Conservation (phyloP, 2,113 vertebrate genomes). For the Capreolus pygargus region DNA sequence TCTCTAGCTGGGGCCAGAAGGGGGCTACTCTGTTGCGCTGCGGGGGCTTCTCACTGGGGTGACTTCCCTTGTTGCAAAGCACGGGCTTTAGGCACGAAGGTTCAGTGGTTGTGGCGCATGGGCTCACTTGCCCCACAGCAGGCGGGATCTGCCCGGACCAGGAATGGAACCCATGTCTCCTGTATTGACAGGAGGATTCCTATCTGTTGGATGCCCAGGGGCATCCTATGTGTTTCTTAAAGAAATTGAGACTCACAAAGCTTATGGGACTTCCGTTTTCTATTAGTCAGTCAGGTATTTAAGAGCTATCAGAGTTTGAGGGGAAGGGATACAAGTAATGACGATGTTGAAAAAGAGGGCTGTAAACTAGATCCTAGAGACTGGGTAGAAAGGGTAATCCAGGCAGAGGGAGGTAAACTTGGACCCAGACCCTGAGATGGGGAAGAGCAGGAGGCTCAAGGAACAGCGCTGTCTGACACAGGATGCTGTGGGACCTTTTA, state of each 20-base stretch:
- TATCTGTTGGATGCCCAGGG: background rate
- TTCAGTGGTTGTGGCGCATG: background rate
- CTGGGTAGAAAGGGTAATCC: background rate
- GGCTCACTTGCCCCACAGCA: background rate
- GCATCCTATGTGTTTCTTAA: background rate
- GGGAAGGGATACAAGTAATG: background rate
- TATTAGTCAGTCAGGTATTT: background rate
- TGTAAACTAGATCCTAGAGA: background rate
- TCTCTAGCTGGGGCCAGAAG: background rate
- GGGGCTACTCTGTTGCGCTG: background rate
- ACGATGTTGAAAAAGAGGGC: background rate
- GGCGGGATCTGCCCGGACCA: background rate
- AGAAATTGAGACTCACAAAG: background rate
- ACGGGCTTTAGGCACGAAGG: accelerated
- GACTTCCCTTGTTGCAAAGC: background rate
- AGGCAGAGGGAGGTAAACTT: background rate
- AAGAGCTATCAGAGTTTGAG: background rate
- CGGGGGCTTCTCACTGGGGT: background rate
- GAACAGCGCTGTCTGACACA: background rate
- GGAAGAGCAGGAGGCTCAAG: background rate
- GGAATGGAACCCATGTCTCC: background rate
- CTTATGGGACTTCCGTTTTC: background rate
- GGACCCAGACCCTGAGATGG: background rate
- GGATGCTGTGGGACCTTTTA: background rate
- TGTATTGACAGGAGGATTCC: background rate